These are phyloP conservation scores for Caenorhabditis tropicalis DNA, from an alignment of 1,140 invertebrate species.

Conservation along the genomic window DNA sequence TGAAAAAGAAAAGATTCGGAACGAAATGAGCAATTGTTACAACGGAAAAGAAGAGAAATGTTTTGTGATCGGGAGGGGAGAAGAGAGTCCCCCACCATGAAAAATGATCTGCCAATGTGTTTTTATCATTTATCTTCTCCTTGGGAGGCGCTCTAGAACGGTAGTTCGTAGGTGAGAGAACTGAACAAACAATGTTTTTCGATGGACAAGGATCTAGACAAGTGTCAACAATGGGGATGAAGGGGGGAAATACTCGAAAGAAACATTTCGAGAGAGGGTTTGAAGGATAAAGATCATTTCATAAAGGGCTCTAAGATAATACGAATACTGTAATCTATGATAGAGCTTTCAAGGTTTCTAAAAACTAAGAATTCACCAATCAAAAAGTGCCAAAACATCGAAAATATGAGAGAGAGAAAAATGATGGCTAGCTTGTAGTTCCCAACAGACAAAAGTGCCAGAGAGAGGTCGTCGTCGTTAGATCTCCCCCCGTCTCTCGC, in stretches of 20 bases:
- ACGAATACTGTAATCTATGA: too few relatives aligned
- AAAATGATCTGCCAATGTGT: constrained; percentile 42
- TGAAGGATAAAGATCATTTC: neutral
- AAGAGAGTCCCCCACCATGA: neutral
- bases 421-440: constrained; percentile 14
- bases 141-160: neutral
- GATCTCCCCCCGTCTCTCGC: neutral
- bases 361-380: neutral
- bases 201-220: constrained; percentile 10
- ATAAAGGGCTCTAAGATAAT: too few relatives aligned
- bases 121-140: neutral
- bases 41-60: neutral
- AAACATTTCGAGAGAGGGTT: neutral
- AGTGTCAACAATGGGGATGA: constrained; percentile 15
- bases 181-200: constrained; percentile 30
- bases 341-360: too few relatives aligned
- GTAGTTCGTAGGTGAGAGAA: constrained; percentile 14
- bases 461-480: constrained; percentile 25
- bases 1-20: neutral
- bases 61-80: neutral
- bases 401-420: neutral
- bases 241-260: neutral
- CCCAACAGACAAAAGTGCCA: constrained; percentile 39
- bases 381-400: neutral
- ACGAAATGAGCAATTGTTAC: neutral